Evolutionary conservation across 2,888 invertebrate genomes (phyloP).

Genomic region (Volucella bombylans): DNA sequence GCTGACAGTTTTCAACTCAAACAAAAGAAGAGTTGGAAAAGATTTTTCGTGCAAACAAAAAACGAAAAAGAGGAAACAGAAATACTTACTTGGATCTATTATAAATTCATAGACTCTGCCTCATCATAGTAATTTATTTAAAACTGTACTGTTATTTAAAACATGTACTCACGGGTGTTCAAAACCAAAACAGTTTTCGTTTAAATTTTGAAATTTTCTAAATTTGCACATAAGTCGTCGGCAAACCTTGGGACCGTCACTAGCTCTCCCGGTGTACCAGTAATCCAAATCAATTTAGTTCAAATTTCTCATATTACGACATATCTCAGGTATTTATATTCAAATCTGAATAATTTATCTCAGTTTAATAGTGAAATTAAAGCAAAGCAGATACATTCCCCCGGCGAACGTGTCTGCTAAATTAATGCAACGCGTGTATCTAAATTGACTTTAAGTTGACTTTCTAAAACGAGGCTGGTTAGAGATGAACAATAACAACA

Average conservation of each 20-base stretch:
- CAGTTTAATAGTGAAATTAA: constrained; percentile 9
- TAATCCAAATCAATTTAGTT: constrained; percentile 5
- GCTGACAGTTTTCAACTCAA: no score
- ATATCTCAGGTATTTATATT: constrained; percentile 21
- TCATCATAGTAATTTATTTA: background rate
- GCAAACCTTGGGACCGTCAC: no score
- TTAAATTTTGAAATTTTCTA: background rate
- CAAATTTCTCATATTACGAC: background rate
- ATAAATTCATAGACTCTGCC: background rate
- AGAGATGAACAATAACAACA: no score
- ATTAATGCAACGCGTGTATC: constrained; percentile 20
- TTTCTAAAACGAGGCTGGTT: background rate
- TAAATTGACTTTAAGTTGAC: constrained; percentile 8
- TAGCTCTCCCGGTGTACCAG: no score
- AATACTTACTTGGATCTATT: constrained; percentile 2
- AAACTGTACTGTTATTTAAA: no score
- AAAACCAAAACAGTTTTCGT: background rate
- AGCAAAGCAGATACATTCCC: background rate
- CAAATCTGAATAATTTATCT: constrained; percentile 31
- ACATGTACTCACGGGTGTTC: background rate
- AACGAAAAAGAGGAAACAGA: background rate
- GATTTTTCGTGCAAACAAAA: no score
- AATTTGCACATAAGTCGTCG: background rate
- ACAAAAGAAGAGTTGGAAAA: no score
- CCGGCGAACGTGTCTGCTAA: constrained; percentile 6